These are phyloP conservation scores for Lophochroa leadbeateri DNA, from an alignment of 2,113 vertebrate species.

Conservation along the genomic window DNA sequence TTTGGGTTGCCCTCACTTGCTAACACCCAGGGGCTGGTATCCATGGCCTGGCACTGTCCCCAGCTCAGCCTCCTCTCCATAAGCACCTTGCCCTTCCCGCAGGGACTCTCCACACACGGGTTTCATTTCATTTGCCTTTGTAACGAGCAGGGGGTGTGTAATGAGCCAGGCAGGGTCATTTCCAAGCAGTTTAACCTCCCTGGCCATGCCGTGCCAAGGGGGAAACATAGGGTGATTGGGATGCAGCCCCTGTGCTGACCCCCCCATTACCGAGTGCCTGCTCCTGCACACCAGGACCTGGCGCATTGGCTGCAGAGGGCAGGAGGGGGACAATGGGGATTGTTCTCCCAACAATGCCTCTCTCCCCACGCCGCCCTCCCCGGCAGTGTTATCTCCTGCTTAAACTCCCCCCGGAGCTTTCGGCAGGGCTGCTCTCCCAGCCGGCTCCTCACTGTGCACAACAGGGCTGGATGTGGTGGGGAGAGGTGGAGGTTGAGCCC, in stretches of 20 bases:
- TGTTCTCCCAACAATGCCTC: slow-evolving; percentile 86
- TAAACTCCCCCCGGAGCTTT: neutral
- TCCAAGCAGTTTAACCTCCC: neutral
- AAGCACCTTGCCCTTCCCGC: neutral
- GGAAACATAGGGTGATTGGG: fast-evolving
- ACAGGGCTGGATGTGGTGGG: fast-evolving
- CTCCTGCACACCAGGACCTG: slow-evolving; percentile 79
- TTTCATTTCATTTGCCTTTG: neutral
- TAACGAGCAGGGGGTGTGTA: neutral
- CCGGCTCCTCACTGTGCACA: neutral
- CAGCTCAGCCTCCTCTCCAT: neutral
- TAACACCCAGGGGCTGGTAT: fast-evolving
- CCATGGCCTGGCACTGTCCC: fast-evolving
- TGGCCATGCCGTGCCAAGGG: neutral
- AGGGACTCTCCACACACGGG: neutral
- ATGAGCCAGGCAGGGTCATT: neutral
- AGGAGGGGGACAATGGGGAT: slow-evolving; percentile 85
- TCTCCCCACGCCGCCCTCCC: neutral
- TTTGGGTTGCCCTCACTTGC: neutral
- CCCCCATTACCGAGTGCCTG: slow-evolving; percentile 57
- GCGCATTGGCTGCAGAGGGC: slow-evolving; percentile 86
- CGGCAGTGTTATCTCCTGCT: neutral
- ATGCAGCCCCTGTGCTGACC: slow-evolving; percentile 77
- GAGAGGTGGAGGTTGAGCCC: neutral
- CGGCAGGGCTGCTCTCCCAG: neutral